A percentile compares a stretch with the other conserved stretches of the same genome.
phyloP scores from a whole-genome alignment of 2,797 vertebrate species.

The Anisognathus igniventris region DNA sequence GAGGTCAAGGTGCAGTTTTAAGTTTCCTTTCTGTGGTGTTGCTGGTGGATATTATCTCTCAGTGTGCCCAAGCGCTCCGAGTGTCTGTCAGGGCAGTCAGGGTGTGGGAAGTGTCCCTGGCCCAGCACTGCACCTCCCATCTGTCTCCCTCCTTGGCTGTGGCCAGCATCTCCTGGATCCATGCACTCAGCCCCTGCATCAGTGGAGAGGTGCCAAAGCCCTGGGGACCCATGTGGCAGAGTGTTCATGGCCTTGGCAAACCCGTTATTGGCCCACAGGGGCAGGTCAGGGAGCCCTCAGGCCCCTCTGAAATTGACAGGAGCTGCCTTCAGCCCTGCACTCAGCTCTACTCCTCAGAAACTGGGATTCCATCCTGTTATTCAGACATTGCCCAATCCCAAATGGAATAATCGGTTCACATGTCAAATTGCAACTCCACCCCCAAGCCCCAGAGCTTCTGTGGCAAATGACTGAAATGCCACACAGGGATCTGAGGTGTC shows the following conservation, averaged over 20 bases:
- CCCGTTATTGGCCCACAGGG: neutral
- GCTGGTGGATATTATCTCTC: fast-evolving
- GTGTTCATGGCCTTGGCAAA: neutral
- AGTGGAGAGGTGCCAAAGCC: fast-evolving
- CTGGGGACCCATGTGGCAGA: neutral
- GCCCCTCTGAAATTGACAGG: neutral
- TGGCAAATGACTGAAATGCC: neutral
- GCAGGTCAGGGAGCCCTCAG: neutral
- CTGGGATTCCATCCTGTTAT: neutral
- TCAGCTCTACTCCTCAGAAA: neutral
- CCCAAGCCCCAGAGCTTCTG: neutral
- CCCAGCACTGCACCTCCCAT: neutral
- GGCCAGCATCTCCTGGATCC: neutral
- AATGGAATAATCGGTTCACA: neutral
- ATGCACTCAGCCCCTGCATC: neutral
- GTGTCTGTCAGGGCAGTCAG: neutral
- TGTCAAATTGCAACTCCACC: neutral
- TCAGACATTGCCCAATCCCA: neutral
- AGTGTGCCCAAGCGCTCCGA: fast-evolving
- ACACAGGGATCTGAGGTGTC: neutral
- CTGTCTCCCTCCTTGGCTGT: neutral
- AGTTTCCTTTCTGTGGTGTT: neutral
- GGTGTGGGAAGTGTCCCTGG: neutral
- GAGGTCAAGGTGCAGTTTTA: neutral
- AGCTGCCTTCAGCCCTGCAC: neutral